Evolutionary conservation across 2,888 invertebrate genomes (phyloP), one percentile per base, ranked within the genome.

Genomic region (Agrochola litura): DNA sequence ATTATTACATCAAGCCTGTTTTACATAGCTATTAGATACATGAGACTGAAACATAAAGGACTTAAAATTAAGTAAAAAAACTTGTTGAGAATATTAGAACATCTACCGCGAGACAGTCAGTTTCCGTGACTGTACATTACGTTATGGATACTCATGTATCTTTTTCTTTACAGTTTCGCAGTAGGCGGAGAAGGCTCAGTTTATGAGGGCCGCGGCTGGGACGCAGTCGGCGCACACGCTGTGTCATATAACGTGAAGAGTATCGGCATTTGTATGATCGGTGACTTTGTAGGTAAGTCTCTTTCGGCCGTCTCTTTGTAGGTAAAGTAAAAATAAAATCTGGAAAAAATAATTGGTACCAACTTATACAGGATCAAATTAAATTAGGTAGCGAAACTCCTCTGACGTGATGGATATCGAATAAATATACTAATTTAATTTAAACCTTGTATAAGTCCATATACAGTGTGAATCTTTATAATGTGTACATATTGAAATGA

Each of bases 131-230:
- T 25, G 19, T 19, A 43, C n/a, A 43, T 19, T n/a, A 0, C 6
- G 10, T 25, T 49, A 8, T 10, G 37, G 60, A 2, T 61, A 71
- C 4, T 52, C 25, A 49, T 52, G 14, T 37, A 16, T 46, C n/a
- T 2, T 25, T 73, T 71, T 71, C 22, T 8, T 89, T 97, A 92
- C 90, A 98, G 97, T 90, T 98, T 98, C 89, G 97, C 97, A 5
- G 97, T 98, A n/a, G 98, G 98, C 0, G 97, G 98, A 19, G 98
- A 98, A 89, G 98, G 98, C 0, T 95, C 96, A 8, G 97, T 97
- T 16, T 98, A 98, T 91, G 97, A 97, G 81, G 98, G 98, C 1
- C 97, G 98, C 8, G 98, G 98, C 3, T 98, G 98, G 97, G 95
- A 97, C 70, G 92, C 94, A 0, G 97, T 98, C 0, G 98, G 98